phyloP scores from a whole-genome alignment of 1,140 invertebrate genomes.

The Sitodiplosis mosellana region DNA sequence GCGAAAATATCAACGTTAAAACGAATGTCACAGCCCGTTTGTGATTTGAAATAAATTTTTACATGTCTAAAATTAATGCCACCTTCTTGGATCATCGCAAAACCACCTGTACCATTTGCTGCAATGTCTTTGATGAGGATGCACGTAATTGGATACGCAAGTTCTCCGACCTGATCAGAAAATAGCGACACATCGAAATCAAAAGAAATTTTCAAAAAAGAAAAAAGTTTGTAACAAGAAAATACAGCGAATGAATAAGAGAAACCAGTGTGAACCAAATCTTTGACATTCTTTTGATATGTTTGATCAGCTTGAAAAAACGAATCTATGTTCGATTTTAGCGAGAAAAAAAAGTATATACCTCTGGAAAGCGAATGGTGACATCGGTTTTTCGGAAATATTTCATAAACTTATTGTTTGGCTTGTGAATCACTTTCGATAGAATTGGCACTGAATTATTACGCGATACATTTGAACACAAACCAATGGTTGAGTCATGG shows the following conservation, averaged over 20 bases:
- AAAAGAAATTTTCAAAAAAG: constrained; percentile 2
- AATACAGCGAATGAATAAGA: not conserved
- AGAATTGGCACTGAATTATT: no score
- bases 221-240: not conserved
- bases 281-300: not conserved
- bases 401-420: no score
- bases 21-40: constrained; percentile 22
- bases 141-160: constrained; percentile 18
- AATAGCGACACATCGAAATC: constrained; percentile 1
- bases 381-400: no score
- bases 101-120: constrained; percentile 24
- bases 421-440: no score
- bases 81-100: constrained; percentile 21
- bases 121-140: constrained; percentile 23
- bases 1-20: constrained; percentile 27
- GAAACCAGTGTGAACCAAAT: constrained; percentile 3
- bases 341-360: no score
- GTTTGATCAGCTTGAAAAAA: no score
- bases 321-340: no score
- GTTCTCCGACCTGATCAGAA: constrained; percentile 12
- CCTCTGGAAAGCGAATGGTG: no score
- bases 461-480: no score
- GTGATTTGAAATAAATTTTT: constrained; percentile 23
- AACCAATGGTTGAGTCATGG: no score
- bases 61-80: constrained; percentile 24